A percentile compares a stretch with the other conserved stretches of the same genome.
Conservation (phyloP, 2,888 invertebrate genomes). For the Resseliella maxima region DNA sequence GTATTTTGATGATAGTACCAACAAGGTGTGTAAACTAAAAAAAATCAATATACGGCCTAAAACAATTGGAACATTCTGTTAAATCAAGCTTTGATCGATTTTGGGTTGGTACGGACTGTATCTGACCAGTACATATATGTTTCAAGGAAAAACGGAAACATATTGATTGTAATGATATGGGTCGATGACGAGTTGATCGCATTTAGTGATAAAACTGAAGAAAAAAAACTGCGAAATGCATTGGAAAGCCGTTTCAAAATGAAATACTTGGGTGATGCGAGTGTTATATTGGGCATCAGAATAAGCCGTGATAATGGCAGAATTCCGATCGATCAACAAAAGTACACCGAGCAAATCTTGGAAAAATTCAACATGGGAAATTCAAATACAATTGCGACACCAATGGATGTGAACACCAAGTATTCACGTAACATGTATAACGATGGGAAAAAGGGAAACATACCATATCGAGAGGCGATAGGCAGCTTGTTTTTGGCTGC, state of each 20-base stretch:
- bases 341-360: background rate
- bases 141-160: too few species aligned
- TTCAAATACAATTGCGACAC: background rate
- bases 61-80: slow-evolving; percentile 59
- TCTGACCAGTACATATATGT: slow-evolving; percentile 57
- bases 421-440: background rate
- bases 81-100: slow-evolving; percentile 56
- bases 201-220: background rate
- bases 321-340: background rate
- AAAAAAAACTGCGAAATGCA: background rate
- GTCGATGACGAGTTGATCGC: slow-evolving; percentile 51
- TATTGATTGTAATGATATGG: slow-evolving; percentile 56
- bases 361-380: background rate
- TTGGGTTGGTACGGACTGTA: slow-evolving; percentile 56
- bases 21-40: slow-evolving; percentile 58
- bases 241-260: background rate
- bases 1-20: slow-evolving; percentile 57
- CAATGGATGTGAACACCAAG: background rate
- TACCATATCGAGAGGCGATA: slow-evolving; percentile 57
- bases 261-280: background rate
- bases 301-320: background rate
- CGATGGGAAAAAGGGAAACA: background rate
- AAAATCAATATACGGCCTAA: slow-evolving; percentile 59
- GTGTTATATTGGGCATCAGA: background rate
- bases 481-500: slow-evolving; percentile 56